Evolutionary conservation across 1,140 invertebrate species (phyloP).

Genomic region (Theocolax elegans): DNA sequence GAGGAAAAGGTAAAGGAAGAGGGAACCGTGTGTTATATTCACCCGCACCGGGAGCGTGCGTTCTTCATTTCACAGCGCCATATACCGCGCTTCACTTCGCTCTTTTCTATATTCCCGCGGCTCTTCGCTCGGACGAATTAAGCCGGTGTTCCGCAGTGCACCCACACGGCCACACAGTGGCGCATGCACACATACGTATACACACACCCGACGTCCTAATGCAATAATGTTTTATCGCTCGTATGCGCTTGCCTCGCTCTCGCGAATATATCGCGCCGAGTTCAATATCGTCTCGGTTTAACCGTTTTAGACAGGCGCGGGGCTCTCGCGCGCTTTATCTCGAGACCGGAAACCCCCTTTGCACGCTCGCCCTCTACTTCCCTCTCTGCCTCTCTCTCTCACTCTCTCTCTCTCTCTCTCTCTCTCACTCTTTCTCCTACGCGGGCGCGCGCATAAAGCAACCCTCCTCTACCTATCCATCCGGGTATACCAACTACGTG

Average conservation of each 20-base stretch:
- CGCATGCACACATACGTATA: too few species aligned
- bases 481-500: neutral
- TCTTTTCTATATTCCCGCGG: slow-evolving; percentile 2
- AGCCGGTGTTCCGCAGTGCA: too few species aligned
- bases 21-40: too few species aligned
- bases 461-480: neutral
- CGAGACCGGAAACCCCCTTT: neutral
- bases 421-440: too few species aligned
- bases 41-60: too few species aligned
- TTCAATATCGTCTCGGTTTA: slow-evolving; percentile 33
- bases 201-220: slow-evolving; percentile 25
- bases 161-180: too few species aligned
- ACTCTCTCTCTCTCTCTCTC: too few species aligned
- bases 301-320: neutral
- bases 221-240: slow-evolving; percentile 51
- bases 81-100: neutral
- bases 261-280: slow-evolving; percentile 19
- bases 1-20: too few species aligned
- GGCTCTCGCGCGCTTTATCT: slow-evolving; percentile 13
- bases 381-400: too few species aligned
- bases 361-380: slow-evolving; percentile 1
- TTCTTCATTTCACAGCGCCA: neutral
- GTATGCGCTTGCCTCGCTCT: slow-evolving; percentile 26
- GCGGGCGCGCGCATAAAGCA: slow-evolving; percentile 5
- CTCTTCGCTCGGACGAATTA: neutral